These are phyloP conservation scores for Lysandra coridon DNA, from an alignment of 2,888 invertebrate genomes.

Conservation along the genomic window DNA sequence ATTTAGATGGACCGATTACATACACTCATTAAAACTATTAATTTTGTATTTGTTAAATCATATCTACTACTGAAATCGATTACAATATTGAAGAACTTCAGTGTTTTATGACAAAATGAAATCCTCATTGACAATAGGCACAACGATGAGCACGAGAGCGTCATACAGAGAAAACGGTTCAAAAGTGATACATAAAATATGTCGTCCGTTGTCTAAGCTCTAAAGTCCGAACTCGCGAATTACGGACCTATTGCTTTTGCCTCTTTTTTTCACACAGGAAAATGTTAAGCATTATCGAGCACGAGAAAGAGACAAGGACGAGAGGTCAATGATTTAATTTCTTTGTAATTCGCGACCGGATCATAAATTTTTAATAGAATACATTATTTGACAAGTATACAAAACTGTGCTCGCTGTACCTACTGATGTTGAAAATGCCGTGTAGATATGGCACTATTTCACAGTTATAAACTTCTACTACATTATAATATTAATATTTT, in stretches of 20 bases:
- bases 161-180: not conserved
- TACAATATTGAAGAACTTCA: not conserved
- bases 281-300: no score
- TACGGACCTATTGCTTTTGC: no score
- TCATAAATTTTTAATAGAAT: not conserved
- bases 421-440: slow-evolving; percentile 4
- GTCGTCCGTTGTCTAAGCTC: no score
- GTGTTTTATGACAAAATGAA: not conserved
- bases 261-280: no score
- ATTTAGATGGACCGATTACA: slow-evolving; percentile 66
- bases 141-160: not conserved
- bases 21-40: slow-evolving; percentile 23
- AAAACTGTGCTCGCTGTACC: not conserved
- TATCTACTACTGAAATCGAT: not conserved
- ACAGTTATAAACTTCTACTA: slow-evolving; percentile 45
- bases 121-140: not conserved
- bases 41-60: slow-evolving; percentile 11
- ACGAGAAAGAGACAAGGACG: no score
- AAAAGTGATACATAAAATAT: not conserved
- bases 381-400: not conserved
- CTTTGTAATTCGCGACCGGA: no score
- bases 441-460: slow-evolving; percentile 67
- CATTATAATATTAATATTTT: slow-evolving; percentile 31
- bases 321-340: no score
- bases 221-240: no score